Conservation (phyloP, 2,888 invertebrate genomes). For the Diadegma fenestrale region DNA sequence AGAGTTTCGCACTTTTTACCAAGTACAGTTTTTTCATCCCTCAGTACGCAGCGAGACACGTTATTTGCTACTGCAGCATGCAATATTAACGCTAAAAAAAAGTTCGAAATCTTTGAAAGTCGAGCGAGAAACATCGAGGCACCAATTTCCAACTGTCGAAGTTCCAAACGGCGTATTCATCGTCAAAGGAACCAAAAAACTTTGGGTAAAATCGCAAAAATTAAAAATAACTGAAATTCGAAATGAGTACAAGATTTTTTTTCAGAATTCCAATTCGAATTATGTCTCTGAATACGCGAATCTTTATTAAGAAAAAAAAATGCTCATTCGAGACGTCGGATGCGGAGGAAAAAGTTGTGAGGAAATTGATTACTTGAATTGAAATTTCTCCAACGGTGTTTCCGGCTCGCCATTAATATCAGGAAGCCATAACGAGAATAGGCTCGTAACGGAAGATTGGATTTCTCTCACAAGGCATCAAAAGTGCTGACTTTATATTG, state of each 20-base stretch:
- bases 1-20: conserved; percentile 51
- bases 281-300: neutral
- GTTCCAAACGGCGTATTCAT: neutral
- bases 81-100: conserved; percentile 10
- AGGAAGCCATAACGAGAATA: conserved; percentile 8
- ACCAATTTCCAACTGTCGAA: conserved; percentile 9
- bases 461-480: neutral
- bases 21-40: neutral
- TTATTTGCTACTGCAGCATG: conserved; percentile 9
- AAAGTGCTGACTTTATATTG: neutral
- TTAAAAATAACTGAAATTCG: neutral
- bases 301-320: neutral
- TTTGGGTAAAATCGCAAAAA: neutral
- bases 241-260: neutral
- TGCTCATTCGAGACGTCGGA: neutral
- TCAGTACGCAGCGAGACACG: neutral
- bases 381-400: neutral
- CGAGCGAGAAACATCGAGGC: neutral
- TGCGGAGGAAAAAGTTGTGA: neutral
- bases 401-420: neutral
- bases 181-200: neutral
- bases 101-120: conserved; percentile 23
- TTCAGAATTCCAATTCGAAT: neutral
- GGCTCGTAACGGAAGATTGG: neutral
- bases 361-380: neutral